Conservation (phyloP, 2,888 invertebrate genomes). For the Xestia xanthographa region DNA sequence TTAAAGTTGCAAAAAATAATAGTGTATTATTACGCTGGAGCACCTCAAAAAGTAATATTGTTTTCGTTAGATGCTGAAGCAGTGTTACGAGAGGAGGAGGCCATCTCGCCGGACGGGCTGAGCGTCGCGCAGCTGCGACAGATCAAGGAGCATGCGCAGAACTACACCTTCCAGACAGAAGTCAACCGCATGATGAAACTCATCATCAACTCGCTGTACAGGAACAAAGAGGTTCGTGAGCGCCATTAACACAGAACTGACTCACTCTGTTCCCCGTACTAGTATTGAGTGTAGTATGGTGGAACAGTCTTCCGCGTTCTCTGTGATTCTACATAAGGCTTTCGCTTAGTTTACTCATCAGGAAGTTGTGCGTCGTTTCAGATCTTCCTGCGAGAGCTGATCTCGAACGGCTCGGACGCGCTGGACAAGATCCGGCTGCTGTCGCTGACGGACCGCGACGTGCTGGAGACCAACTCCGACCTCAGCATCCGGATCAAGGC, state of each 20-base stretch:
- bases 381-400: slow-evolving; percentile 99
- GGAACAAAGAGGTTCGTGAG: slow-evolving; percentile 96
- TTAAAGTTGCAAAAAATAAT: background rate
- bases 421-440: slow-evolving; percentile 99
- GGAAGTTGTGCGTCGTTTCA: slow-evolving; percentile 82
- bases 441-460: slow-evolving; percentile 96
- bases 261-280: too few relatives aligned
- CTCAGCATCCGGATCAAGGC: slow-evolving; percentile 97
- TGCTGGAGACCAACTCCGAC: slow-evolving; percentile 95
- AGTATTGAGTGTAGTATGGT: too few relatives aligned
- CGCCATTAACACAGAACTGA: background rate
- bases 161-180: slow-evolving; percentile 98
- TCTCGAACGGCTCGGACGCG: slow-evolving; percentile 99
- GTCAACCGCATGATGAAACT: slow-evolving; percentile 99
- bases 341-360: too few relatives aligned
- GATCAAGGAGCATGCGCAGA: slow-evolving; percentile 96
- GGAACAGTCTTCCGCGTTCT: too few relatives aligned
- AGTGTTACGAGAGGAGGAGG: slow-evolving; percentile 97
- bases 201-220: slow-evolving; percentile 99
- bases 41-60: background rate
- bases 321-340: too few relatives aligned
- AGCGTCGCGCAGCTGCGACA: slow-evolving; percentile 98
- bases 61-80: slow-evolving; percentile 95
- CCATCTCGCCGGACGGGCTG: slow-evolving; percentile 98
- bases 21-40: background rate